Evolutionary conservation across 37 sponge, comb jelly and placozoan genomes (phyloP).

Genomic region (Eunapius fragilis): DNA sequence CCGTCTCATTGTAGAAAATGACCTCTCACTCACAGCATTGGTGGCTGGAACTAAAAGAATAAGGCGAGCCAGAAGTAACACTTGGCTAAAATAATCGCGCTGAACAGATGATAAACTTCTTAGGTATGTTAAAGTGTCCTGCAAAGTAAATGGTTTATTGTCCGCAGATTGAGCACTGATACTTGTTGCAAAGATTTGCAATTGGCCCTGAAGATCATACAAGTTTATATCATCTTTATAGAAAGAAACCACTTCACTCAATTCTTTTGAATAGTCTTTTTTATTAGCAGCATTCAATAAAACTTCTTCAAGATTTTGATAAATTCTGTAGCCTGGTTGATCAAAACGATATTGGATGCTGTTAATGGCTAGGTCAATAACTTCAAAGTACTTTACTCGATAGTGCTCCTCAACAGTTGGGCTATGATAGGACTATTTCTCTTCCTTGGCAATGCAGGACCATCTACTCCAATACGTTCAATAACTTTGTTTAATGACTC

Average conservation of each 20-base stretch:
- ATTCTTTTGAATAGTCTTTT: neutral
- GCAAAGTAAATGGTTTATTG: neutral
- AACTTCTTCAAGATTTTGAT: neutral
- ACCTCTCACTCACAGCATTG: neutral
- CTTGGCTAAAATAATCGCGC: neutral
- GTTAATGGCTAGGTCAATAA: constrained; percentile 50
- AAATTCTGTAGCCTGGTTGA: neutral
- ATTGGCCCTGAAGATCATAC: neutral
- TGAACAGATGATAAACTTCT: neutral
- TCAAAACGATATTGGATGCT: constrained; percentile 28
- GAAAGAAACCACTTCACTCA: neutral
- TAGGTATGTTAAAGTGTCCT: neutral
- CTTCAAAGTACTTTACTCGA: constrained; percentile 65
- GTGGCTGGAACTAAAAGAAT: neutral
- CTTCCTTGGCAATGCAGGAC: neutral
- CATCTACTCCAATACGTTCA: neutral
- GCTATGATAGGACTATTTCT: constrained; percentile 17
- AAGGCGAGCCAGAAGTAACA: neutral
- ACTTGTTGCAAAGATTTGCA: neutral
- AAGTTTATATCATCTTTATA: neutral
- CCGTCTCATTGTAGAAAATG: neutral
- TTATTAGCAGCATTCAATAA: neutral
- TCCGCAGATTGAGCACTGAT: neutral
- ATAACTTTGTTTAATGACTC: neutral
- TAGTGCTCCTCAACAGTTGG: constrained; percentile 62